phyloP scores from a whole-genome alignment of 2,888 invertebrate genomes.

The Vannuccia rotundouncinata region DNA sequence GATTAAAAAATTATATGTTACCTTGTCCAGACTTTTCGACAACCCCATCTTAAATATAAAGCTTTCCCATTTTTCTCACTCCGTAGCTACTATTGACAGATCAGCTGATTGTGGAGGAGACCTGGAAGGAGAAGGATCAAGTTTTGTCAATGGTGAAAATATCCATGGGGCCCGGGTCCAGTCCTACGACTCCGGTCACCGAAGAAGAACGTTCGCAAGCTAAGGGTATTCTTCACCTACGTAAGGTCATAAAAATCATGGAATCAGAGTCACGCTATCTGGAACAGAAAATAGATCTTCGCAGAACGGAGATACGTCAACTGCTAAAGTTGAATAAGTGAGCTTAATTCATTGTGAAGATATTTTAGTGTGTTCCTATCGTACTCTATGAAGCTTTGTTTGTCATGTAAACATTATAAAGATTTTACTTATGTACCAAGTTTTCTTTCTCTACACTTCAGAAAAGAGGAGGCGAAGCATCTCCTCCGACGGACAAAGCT shows the following conservation, averaged over 20 bases:
- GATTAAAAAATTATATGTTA: too few relatives aligned
- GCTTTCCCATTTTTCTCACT: too few relatives aligned
- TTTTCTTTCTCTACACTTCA: background rate
- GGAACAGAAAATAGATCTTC: background rate
- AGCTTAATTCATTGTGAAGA: background rate
- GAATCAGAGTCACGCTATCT: background rate
- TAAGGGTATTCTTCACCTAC: background rate
- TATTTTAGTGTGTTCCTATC: background rate
- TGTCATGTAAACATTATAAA: too few relatives aligned
- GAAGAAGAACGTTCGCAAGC: background rate
- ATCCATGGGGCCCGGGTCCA: background rate
- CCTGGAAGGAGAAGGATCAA: background rate
- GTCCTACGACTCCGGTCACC: background rate
- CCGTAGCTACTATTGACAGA: background rate
- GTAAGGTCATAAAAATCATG: background rate
- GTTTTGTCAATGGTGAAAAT: background rate
- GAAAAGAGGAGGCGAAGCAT: slow-evolving; percentile 12
- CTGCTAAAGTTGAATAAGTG: background rate
- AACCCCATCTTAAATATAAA: too few relatives aligned
- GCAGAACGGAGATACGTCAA: background rate
- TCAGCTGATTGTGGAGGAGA: background rate
- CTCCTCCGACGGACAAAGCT: slow-evolving; percentile 1
- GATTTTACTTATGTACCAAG: too few relatives aligned
- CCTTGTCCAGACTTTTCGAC: too few relatives aligned
- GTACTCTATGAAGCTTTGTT: background rate